A percentile compares a stretch with the other conserved stretches of the same genome.
These are phyloP conservation scores for Metopia argyrocephala DNA, from an alignment of 2,888 invertebrate species.

Conservation along the genomic window DNA sequence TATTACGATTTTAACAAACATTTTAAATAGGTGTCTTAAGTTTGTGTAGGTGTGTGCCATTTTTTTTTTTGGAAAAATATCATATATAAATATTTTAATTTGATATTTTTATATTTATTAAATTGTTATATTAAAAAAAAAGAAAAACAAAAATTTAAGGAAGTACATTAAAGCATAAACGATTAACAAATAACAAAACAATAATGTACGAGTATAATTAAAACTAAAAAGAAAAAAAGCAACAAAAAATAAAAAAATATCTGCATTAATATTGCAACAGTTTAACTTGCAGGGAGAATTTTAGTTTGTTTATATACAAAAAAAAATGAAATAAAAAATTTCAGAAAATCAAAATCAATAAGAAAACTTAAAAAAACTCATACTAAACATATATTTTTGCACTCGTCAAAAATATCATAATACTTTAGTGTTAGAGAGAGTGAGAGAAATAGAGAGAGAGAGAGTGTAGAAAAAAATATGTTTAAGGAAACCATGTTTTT, in stretches of 20 bases:
- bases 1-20: conserved; percentile 12
- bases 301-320: not conserved
- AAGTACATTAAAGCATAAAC: conserved; percentile 8
- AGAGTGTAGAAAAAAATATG: conserved; percentile 9
- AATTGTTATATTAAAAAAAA: not conserved
- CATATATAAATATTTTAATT: conserved; percentile 14
- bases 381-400: conserved; percentile 76
- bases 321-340: not conserved
- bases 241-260: conserved; percentile 38
- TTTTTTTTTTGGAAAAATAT: conserved; percentile 17
- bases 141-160: not conserved
- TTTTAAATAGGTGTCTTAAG: conserved; percentile 49
- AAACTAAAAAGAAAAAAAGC: conserved; percentile 51
- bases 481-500: conserved; percentile 55
- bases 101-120: conserved; percentile 26
- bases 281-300: conserved; percentile 43
- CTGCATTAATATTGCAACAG: conserved; percentile 59
- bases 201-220: conserved; percentile 42
- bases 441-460: no score
- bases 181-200: conserved; percentile 50
- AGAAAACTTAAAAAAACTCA: conserved; percentile 65
- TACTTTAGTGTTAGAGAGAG: no score
- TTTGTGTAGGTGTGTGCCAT: conserved; percentile 49
- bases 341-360: conserved; percentile 51
- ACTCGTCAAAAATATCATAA: conserved; percentile 78